These are phyloP conservation scores for Brachionus koreanus DNA, from an alignment of 1,140 invertebrate genomes.

Conservation along the genomic window DNA sequence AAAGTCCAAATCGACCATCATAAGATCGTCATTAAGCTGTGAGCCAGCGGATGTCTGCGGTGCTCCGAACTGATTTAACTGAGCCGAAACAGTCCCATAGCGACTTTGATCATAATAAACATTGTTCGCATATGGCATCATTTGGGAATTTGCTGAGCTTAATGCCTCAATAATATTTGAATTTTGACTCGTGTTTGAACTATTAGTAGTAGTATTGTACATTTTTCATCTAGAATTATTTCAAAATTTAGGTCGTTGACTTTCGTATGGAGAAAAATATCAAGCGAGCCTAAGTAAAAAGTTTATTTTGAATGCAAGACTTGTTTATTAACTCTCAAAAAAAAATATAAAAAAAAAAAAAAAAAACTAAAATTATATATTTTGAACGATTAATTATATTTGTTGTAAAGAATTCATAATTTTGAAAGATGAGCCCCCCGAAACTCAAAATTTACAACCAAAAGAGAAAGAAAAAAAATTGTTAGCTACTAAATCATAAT, in stretches of 20 bases:
- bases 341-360: background rate
- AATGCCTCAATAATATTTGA: background rate
- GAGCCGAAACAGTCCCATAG: background rate
- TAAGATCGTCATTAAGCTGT: background rate
- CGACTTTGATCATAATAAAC: conserved; percentile 17
- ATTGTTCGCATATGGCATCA: background rate
- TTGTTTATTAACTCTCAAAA: conserved; percentile 10
- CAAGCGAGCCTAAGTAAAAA: background rate
- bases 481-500: conserved; percentile 2
- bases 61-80: background rate
- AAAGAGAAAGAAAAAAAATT: background rate
- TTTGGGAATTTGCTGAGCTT: background rate
- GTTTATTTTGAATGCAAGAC: background rate
- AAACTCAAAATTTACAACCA: conserved; percentile 1
- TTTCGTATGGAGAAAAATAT: background rate
- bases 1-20: conserved; percentile 11
- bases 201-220: background rate
- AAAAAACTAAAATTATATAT: background rate
- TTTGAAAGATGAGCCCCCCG: conserved; percentile 7
- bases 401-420: background rate
- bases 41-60: background rate
- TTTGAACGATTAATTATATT: conserved; percentile 15
- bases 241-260: background rate
- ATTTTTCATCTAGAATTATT: conserved; percentile 17
- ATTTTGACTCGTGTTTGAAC: conserved; percentile 7